A percentile compares a stretch with the other conserved stretches of the same genome.
Evolutionary conservation across 1,140 invertebrate species (phyloP).

Genomic region (Branchinecta lindahli): DNA sequence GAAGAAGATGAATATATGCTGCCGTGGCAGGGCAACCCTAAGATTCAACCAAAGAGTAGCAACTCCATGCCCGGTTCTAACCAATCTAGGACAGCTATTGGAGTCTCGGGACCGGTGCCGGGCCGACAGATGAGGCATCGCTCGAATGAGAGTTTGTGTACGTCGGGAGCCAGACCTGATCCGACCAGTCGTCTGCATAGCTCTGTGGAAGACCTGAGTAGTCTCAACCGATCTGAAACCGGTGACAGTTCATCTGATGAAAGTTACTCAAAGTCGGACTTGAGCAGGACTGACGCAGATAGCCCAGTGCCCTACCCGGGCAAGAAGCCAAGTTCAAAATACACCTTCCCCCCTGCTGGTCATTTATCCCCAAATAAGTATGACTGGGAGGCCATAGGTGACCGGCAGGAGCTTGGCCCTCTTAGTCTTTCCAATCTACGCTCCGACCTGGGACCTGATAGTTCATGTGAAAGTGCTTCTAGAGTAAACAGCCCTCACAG

Average conservation of each 20-base stretch:
- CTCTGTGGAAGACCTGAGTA: constrained; percentile 60
- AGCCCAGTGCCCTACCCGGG: constrained; percentile 26
- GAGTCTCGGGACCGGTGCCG: not conserved
- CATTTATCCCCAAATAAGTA: not conserved
- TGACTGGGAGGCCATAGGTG: not conserved
- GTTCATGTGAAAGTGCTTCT: not conserved
- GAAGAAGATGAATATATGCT: constrained; percentile 10
- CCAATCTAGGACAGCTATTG: not conserved
- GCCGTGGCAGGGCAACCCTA: not conserved
- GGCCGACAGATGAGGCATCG: constrained; percentile 17
- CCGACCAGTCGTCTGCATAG: constrained; percentile 38
- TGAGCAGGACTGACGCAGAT: constrained; percentile 35
- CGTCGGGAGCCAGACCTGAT: constrained; percentile 19
- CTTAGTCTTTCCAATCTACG: not conserved
- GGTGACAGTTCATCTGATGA: constrained; percentile 63
- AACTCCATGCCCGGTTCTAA: constrained; percentile 1
- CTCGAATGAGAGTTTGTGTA: constrained; percentile 21
- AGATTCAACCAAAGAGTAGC: not conserved
- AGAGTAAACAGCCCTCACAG: not conserved
- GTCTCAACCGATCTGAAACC: constrained; percentile 48
- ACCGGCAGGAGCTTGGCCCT: not conserved
- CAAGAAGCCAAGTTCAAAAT: not conserved
- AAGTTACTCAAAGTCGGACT: constrained; percentile 45
- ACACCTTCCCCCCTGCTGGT: not conserved
- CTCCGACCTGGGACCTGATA: not conserved